Evolutionary conservation across 2,797 vertebrate genomes (phyloP), one percentile per base, ranked within the genome.

Genomic region (Xenopus petersii): DNA sequence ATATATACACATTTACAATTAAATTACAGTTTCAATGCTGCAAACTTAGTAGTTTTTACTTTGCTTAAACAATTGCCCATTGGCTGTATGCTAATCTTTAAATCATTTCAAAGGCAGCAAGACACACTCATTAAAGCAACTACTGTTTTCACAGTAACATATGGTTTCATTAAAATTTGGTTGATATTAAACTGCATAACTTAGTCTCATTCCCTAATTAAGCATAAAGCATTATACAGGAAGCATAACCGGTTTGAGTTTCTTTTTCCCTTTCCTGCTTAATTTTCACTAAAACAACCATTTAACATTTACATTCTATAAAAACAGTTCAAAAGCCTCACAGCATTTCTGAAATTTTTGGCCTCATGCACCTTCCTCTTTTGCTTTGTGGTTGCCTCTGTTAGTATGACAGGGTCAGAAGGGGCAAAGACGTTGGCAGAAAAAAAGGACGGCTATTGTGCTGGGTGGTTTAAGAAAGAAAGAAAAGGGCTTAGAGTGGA

Each of bases 371-470:
- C 46, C 66, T 60, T 56, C 42, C 54, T 61, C 56, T 55, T 60
- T 70, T 61, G 67, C 71, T 70, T 79, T 79, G 67, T 79, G 16
- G 13, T 60, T 55, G 49, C 55, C 77, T 70, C 76, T 69, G 55
- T 79, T 74, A 66, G 62, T 62, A 65, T 56, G 61, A 55, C 65
- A 55, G 67, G 77, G 77, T 79, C 77, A 79, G 42, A 60, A 48
- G 46, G 76, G 71, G 66, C 76, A 79, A 62, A 79, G 71, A 79
- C 71, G 67, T 74, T 79, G 71, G 77, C 67, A 79, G 77, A 66
- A 60, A 79, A 74, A 51, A 79, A 66, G 71, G 71, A 74, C 71
- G 70, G 66, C 77, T 17, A 74, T 79, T 79, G 77, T 79, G 62
- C 67, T 70, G 33, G 30, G 54, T 70, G 67, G 77, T 62, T 74